Percentiles rank a stretch among this genome's conserved stretches.
phyloP scores from a whole-genome alignment of 2,113 vertebrate genomes.

The Trogon melanurus region DNA sequence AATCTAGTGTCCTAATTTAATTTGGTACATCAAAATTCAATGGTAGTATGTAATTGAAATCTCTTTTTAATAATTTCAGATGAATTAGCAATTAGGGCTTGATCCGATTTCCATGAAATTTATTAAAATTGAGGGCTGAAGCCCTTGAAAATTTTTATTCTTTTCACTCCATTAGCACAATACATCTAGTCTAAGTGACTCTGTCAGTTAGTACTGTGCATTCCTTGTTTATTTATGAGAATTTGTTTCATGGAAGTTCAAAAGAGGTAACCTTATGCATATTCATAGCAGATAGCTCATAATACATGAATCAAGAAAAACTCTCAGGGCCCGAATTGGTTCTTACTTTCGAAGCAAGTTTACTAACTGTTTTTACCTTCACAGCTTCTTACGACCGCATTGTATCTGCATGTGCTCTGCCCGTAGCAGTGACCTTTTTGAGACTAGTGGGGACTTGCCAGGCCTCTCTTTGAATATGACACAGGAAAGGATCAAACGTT shows the following conservation, averaged over 20 bases:
- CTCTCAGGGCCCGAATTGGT: slow-evolving; percentile 49
- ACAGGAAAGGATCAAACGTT: slow-evolving; percentile 6
- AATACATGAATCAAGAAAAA: slow-evolving; percentile 76
- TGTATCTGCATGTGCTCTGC: background rate
- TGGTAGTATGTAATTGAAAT: slow-evolving; percentile 95
- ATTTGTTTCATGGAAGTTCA: slow-evolving; percentile 84
- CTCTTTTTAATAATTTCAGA: slow-evolving; percentile 98
- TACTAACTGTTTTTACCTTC: slow-evolving; percentile 2
- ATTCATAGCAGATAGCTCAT: slow-evolving; percentile 77
- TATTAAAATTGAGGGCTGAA: slow-evolving; percentile 90
- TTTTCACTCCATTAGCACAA: slow-evolving; percentile 83
- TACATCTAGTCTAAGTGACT: slow-evolving; percentile 79
- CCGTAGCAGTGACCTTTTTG: background rate
- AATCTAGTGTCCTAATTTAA: slow-evolving; percentile 91
- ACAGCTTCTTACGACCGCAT: background rate
- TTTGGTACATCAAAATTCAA: slow-evolving; percentile 90
- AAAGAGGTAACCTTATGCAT: slow-evolving; percentile 83
- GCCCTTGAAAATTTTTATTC: slow-evolving; percentile 84
- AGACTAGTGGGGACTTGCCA: background rate
- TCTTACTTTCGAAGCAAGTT: slow-evolving; percentile 51
- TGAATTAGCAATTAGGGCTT: slow-evolving; percentile 97
- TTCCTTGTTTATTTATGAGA: slow-evolving; percentile 88
- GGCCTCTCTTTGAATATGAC: background rate
- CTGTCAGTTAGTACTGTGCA: slow-evolving; percentile 76
- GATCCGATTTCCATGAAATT: slow-evolving; percentile 92